Base-by-base conservation (phyloP, 2,113 vertebrate genomes). In the Chrysemys picta region DNA sequence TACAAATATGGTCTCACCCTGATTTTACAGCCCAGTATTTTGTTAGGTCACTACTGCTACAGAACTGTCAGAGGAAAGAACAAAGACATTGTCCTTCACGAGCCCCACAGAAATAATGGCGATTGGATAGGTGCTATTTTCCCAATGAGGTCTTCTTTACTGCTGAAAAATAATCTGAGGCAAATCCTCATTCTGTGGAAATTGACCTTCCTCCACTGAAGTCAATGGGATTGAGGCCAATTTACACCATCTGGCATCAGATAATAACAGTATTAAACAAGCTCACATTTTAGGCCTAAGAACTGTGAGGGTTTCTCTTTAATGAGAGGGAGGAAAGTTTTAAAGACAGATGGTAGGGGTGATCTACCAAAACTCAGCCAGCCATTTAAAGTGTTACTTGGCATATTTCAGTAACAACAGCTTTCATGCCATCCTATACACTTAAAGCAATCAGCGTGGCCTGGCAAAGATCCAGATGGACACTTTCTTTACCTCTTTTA, bases 401-500 rank as follows among this genome's bases (percentile, higher is more conserved):
- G 79, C 62, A 1, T 53, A 50, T 85, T 94, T 91, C 82, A 88
- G 0, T 22, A 87, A 10, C 3, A 62, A 80, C 80, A 80, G 31
- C 47, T 93, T 86, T 52, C 93, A 17, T 62, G 75, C 78, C 93
- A 8, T 80, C 89, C 90, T 50, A 19, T 0, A 1, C 22, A 82
- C 35, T 6, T 85, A 49, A 85, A 89, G 81, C 47, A 92, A 94
- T 89, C 82, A 35, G 75, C 78, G 88, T 22, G 90, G 10, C 42
- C 93, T 89, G 89, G 95, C 75, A 1, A 50, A 10, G 24, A 4
- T 86, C 90, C 95, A 94, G 89, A 56, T 9, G 72, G 6, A 53
- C 89, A 29, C 80, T 3, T 89, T 75, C 81, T 81, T 76, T 85
- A 84, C 92, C 95, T 49, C 85, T 45, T 42, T 89, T 54, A 35